Evolutionary conservation across 1,140 invertebrate species (phyloP), one percentile per base, ranked within the genome.

Genomic region (Halyomorpha halys): DNA sequence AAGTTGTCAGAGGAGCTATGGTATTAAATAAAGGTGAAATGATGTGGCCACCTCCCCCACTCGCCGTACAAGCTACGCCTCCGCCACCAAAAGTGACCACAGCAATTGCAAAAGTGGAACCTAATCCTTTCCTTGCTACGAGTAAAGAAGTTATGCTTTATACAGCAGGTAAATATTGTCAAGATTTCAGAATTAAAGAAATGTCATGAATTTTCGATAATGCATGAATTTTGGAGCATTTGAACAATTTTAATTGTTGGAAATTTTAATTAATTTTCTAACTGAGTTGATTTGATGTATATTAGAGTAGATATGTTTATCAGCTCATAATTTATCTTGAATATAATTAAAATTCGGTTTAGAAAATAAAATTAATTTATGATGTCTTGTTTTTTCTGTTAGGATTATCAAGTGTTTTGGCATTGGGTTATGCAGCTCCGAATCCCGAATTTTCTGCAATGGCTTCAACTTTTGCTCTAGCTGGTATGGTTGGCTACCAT

Each of bases 401-500:
- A 85, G 86, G 86, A 68, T 69, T 90, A 69, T 81, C 83, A n/a
- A 77, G 76, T 62, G 71, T 90, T 62, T 76, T 87, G 54, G 84
- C 81, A 34, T 75, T 94, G 2, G 91, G 90, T 51, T 78, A 84
- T 34, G 80, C 79, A 0, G 87, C 89, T 44, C 91, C 91, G 3
- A 91, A 90, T 74, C 76, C 85, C 13, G 82, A 85, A 21, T 93
- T 95, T 71, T 89, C 90, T 1, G 85, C 87, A 13, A 94, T 93
- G 89, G 82, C 89, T 21, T 90, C 90, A 1, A 91, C 89, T 13
- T 84, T 94, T 71, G 86, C 86, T 53, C 74, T 95, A 59, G 79
- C 89, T 68, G 87, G 87, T 72, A 84, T 94, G 70, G 90, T 93
- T 44, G 91, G 90, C 71, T 81, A 93, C 76, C 90, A 94, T 76